These are phyloP conservation scores for Crotalus tigris DNA, from an alignment of 2,113 vertebrate genomes.

Conservation along the genomic window DNA sequence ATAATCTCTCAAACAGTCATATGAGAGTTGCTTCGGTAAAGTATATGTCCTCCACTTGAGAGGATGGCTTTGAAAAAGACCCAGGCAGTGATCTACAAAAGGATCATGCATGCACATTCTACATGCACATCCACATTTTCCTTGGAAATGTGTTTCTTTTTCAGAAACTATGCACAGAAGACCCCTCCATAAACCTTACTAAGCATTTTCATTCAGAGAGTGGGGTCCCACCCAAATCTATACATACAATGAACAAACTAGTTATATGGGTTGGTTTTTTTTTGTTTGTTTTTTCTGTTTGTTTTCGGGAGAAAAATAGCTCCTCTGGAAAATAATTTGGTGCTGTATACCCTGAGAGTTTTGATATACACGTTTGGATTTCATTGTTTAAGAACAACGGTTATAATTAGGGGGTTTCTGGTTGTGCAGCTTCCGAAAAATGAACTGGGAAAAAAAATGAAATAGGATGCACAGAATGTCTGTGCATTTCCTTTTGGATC, in stretches of 20 bases:
- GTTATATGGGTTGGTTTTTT: not conserved
- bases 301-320: not conserved
- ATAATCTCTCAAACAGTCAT: constrained; percentile 64
- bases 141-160: not conserved
- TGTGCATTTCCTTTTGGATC: not conserved
- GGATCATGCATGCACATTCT: constrained; percentile 3
- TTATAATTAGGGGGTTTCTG: not conserved
- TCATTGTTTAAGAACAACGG: not conserved
- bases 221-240: not conserved
- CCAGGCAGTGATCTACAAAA: not conserved
- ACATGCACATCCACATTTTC: not conserved
- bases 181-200: not conserved
- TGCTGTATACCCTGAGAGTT: not conserved
- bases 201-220: not conserved
- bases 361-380: not conserved
- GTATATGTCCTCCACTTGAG: constrained; percentile 64
- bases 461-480: not conserved
- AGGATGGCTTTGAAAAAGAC: constrained; percentile 64
- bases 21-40: constrained; percentile 69
- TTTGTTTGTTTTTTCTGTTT: no score
- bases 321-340: not conserved
- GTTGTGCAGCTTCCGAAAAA: constrained; percentile 7
- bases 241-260: not conserved
- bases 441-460: not conserved
- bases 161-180: not conserved